phyloP scores from a whole-genome alignment of 2,888 invertebrate genomes.

The Ormyrus thymus region DNA sequence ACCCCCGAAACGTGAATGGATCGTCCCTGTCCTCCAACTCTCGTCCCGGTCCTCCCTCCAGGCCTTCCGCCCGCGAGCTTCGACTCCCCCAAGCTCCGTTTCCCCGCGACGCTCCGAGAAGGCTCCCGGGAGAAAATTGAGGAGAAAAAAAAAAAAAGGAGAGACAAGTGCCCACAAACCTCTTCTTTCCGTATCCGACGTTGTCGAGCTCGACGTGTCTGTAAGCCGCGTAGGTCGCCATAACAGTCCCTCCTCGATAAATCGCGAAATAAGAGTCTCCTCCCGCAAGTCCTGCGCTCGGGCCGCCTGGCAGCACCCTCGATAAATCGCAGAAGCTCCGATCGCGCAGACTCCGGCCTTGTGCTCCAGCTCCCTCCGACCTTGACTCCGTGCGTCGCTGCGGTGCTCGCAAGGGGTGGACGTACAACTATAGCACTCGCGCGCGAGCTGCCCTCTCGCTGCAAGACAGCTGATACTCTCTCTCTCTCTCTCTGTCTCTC shows the following conservation, averaged over 20 bases:
- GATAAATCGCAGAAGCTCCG: not conserved
- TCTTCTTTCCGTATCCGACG: slow-evolving; percentile 94
- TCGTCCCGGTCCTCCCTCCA: too few relatives aligned
- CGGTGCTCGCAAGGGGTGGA: not conserved
- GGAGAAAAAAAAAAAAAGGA: too few relatives aligned
- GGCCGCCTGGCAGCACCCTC: too few relatives aligned
- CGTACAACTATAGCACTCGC: slow-evolving; percentile 45
- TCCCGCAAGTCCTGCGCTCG: too few relatives aligned
- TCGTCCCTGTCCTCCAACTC: not conserved
- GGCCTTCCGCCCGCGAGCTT: too few relatives aligned
- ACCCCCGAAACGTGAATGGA: not conserved
- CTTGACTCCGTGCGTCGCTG: slow-evolving; percentile 23
- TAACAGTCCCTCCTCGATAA: slow-evolving; percentile 65
- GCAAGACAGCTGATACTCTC: slow-evolving; percentile 20
- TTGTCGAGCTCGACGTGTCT: slow-evolving; percentile 96
- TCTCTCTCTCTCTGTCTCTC: slow-evolving; percentile 8
- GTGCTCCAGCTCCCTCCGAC: slow-evolving; percentile 19
- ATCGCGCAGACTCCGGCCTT: not conserved
- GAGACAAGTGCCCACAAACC: slow-evolving; percentile 83
- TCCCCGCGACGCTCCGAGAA: not conserved
- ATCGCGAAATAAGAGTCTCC: too few relatives aligned
- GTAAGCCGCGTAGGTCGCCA: slow-evolving; percentile 95
- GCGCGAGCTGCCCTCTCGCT: slow-evolving; percentile 7
- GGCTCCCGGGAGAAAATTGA: not conserved
- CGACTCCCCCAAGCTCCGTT: not conserved